phyloP scores from a whole-genome alignment of 1,140 invertebrate species.

The Plectus sambesii region DNA sequence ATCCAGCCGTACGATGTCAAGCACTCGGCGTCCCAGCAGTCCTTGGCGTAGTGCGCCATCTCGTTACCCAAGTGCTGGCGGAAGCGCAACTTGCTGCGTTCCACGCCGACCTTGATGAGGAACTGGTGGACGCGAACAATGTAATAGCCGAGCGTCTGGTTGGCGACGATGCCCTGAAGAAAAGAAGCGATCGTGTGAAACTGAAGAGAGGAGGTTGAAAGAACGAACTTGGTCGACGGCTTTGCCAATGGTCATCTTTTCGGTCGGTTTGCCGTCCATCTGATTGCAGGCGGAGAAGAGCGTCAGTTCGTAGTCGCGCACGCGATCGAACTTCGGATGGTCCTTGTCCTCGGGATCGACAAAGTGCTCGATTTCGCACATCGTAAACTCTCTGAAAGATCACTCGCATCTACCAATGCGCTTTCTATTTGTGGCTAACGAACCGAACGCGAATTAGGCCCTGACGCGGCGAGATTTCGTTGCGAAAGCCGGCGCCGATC shows the following conservation, averaged over 20 bases:
- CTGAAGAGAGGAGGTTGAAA: slow-evolving; percentile 3
- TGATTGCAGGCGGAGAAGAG: slow-evolving; percentile 91
- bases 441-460: slow-evolving; percentile 77
- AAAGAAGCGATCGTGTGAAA: slow-evolving; percentile 27
- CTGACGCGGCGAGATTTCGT: slow-evolving; percentile 97
- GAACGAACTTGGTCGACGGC: slow-evolving; percentile 44
- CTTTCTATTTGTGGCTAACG: no score
- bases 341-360: slow-evolving; percentile 78
- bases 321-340: slow-evolving; percentile 74
- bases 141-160: slow-evolving; percentile 94
- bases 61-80: slow-evolving; percentile 97
- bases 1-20: slow-evolving; percentile 71
- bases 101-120: slow-evolving; percentile 73
- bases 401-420: no score
- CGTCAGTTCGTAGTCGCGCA: slow-evolving; percentile 62
- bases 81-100: slow-evolving; percentile 73
- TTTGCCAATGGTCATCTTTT: slow-evolving; percentile 45
- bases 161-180: slow-evolving; percentile 66
- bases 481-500: slow-evolving; percentile 91
- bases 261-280: slow-evolving; percentile 57
- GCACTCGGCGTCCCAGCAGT: slow-evolving; percentile 44
- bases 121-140: slow-evolving; percentile 89
- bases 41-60: slow-evolving; percentile 99
- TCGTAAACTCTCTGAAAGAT: slow-evolving; percentile 79
- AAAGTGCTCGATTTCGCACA: slow-evolving; percentile 99